Evolutionary conservation across 2,113 vertebrate genomes (phyloP).

Genomic region (Setophaga petechia): DNA sequence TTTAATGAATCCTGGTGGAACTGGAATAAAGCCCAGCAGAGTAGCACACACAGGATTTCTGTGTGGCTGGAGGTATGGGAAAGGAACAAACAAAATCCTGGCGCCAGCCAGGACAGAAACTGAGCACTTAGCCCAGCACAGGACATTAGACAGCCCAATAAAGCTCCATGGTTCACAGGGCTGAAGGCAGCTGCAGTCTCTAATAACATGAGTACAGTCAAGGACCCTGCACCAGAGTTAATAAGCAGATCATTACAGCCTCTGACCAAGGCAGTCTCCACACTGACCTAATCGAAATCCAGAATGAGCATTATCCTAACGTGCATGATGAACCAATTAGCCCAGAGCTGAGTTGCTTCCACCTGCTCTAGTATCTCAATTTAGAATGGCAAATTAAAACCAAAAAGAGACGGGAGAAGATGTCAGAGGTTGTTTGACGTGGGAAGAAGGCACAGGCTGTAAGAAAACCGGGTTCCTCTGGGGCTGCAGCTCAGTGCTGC

Average conservation of each 20-base stretch:
- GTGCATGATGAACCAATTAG: slow-evolving; percentile 79
- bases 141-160: slow-evolving; percentile 65
- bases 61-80: neutral
- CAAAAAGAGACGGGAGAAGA: slow-evolving; percentile 28
- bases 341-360: slow-evolving; percentile 68
- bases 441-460: neutral
- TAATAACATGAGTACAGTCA: slow-evolving; percentile 74
- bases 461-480: neutral
- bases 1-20: neutral
- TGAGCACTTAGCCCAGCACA: slow-evolving; percentile 26
- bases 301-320: slow-evolving; percentile 76
- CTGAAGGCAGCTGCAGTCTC: slow-evolving; percentile 71
- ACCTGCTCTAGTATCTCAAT: slow-evolving; percentile 74
- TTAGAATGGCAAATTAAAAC: slow-evolving; percentile 71
- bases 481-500: neutral
- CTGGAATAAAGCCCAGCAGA: neutral
- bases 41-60: neutral
- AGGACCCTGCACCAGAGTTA: slow-evolving; percentile 77
- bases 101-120: slow-evolving; percentile 47
- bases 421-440: neutral
- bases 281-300: slow-evolving; percentile 80
- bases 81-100: neutral
- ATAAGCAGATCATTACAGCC: slow-evolving; percentile 80
- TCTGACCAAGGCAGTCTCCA: slow-evolving; percentile 77
- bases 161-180: slow-evolving; percentile 68